A percentile compares a stretch with the other conserved stretches of the same genome.
Evolutionary conservation across 2,113 vertebrate species (phyloP).

Genomic region (Egretta garzetta): DNA sequence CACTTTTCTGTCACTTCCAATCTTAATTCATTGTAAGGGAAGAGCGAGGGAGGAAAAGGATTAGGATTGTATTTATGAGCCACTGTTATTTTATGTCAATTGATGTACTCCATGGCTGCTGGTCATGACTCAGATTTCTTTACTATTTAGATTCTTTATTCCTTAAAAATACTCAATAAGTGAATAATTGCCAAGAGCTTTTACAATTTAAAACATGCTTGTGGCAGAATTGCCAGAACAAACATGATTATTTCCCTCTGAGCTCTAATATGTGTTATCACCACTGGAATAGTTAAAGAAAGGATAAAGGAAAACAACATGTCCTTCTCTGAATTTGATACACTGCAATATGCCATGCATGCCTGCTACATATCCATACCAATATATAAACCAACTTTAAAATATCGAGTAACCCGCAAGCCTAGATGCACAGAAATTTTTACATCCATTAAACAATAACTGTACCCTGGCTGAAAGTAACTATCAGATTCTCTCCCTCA

Average conservation of each 20-base stretch:
- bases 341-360: not conserved
- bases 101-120: not conserved
- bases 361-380: not conserved
- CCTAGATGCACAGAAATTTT: not conserved
- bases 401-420: not conserved
- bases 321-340: not conserved
- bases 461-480: not conserved
- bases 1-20: not conserved
- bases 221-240: not conserved
- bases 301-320: not conserved
- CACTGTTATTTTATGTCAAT: not conserved
- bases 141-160: not conserved
- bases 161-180: not conserved
- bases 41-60: not conserved
- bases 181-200: not conserved
- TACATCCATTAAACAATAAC: not conserved
- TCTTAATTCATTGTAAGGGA: not conserved
- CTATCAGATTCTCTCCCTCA: not conserved
- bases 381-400: not conserved
- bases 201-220: not conserved
- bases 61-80: not conserved
- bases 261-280: not conserved
- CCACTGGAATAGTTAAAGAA: not conserved
- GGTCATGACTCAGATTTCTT: not conserved
- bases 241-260: not conserved